Conservation (phyloP, 2,888 invertebrate species). For the Mycogona germanica region DNA sequence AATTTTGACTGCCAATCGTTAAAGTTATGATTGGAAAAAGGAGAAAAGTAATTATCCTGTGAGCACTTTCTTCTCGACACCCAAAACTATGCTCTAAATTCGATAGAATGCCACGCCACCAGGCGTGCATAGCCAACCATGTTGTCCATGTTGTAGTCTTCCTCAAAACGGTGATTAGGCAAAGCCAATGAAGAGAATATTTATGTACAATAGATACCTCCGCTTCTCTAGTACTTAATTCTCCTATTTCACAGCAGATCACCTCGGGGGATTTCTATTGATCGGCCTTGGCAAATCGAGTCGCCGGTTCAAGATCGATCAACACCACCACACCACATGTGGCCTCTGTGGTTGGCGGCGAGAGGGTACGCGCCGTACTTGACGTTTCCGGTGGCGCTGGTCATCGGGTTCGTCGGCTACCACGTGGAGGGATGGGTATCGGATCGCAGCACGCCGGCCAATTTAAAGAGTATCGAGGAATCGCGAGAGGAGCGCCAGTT, state of each 20-base stretch:
- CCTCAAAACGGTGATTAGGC: too few species aligned
- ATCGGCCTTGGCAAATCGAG: background rate
- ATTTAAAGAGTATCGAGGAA: slow-evolving; percentile 49
- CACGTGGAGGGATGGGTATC: slow-evolving; percentile 50
- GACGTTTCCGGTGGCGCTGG: slow-evolving; percentile 66
- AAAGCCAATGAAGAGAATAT: too few species aligned
- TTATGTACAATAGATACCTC: too few species aligned
- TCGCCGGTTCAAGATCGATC: background rate
- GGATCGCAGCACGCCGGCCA: slow-evolving; percentile 38
- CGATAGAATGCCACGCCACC: too few species aligned
- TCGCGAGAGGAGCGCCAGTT: slow-evolving; percentile 53
- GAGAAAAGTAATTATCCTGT: too few species aligned
- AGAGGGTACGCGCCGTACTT: slow-evolving; percentile 63
- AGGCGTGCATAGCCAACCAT: too few species aligned
- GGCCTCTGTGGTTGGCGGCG: slow-evolving; percentile 54
- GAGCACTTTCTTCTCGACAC: too few species aligned
- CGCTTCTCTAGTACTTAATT: background rate
- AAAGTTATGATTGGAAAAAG: too few species aligned
- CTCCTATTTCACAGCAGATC: background rate
- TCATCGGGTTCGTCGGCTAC: slow-evolving; percentile 76
- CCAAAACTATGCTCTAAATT: too few species aligned
- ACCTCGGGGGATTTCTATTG: background rate
- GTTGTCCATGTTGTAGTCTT: too few species aligned
- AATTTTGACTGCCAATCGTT: too few species aligned
- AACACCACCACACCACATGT: slow-evolving; percentile 44